phyloP scores from a whole-genome alignment of 2,888 invertebrate species.

The Macrosiphum euphorbiae region DNA sequence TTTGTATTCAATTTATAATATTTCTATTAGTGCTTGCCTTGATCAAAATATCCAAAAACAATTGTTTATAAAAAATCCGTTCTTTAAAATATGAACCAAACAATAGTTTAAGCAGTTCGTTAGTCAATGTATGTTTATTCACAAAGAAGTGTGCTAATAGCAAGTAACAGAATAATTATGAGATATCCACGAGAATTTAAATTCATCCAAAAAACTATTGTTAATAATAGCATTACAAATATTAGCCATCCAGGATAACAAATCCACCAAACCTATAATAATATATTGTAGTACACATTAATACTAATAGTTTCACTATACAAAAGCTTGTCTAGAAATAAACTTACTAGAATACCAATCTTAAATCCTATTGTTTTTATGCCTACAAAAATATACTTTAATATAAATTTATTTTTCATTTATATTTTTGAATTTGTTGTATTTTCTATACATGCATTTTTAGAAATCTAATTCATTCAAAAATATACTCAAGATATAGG shows the following conservation, averaged over 20 bases:
- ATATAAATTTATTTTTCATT: too few relatives aligned
- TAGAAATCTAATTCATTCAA: not conserved
- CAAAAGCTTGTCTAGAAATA: not conserved
- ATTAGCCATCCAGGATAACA: slow-evolving; percentile 98
- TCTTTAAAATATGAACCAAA: not conserved
- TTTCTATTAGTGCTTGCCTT: slow-evolving; percentile 7
- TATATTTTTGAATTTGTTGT: not conserved
- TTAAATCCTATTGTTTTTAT: slow-evolving; percentile 26
- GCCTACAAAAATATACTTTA: not conserved
- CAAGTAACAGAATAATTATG: not conserved
- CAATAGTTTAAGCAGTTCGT: not conserved
- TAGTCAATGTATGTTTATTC: slow-evolving; percentile 4
- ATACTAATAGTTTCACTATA: not conserved
- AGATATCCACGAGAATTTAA: not conserved
- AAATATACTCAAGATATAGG: not conserved
- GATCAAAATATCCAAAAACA: not conserved
- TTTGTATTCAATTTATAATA: not conserved
- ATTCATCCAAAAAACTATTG: slow-evolving; percentile 30
- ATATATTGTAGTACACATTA: not conserved
- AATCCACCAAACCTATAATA: slow-evolving; percentile 92
- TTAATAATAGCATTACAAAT: slow-evolving; percentile 92
- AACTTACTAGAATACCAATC: slow-evolving; percentile 17
- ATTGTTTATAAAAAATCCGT: not conserved
- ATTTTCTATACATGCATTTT: not conserved
- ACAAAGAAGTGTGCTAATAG: not conserved